Conservation (phyloP, 2,113 vertebrate species). For the Lucifuga dentata region DNA sequence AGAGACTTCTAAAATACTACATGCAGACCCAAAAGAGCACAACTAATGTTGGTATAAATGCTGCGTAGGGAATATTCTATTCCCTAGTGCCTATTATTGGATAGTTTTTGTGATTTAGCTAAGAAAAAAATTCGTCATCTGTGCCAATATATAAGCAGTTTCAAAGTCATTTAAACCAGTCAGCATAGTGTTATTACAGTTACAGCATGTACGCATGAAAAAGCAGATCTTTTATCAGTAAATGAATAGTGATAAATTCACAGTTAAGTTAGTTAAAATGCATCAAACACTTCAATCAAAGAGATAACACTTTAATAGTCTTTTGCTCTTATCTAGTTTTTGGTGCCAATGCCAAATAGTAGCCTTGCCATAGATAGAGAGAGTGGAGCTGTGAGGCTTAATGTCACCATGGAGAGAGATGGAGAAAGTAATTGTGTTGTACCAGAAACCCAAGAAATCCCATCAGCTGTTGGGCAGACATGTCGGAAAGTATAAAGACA, state of each 20-base stretch:
- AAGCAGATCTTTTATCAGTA: slow-evolving; percentile 7
- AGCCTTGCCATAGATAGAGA: slow-evolving; percentile 15
- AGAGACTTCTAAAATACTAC: slow-evolving; percentile 41
- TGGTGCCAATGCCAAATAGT: slow-evolving; percentile 5
- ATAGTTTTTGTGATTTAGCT: slow-evolving; percentile 24
- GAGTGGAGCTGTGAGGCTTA: slow-evolving; percentile 34
- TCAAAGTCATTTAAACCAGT: slow-evolving; percentile 29
- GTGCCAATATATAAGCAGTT: slow-evolving; percentile 39
- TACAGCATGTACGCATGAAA: slow-evolving; percentile 15
- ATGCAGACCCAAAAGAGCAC: slow-evolving; percentile 41
- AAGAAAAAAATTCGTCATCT: slow-evolving; percentile 33
- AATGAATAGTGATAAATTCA: neutral
- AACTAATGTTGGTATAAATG: slow-evolving; percentile 58
- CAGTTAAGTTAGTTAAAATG: slow-evolving; percentile 10
- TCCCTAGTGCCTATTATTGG: slow-evolving; percentile 12
- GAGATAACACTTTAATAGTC: neutral
- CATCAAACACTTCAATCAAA: slow-evolving; percentile 6
- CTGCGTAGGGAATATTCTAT: slow-evolving; percentile 12
- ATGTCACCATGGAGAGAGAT: slow-evolving; percentile 63
- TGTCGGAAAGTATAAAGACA: slow-evolving; percentile 74
- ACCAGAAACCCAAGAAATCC: slow-evolving; percentile 68
- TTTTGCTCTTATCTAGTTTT: slow-evolving; percentile 1
- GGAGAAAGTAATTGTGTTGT: slow-evolving; percentile 73
- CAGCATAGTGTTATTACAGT: slow-evolving; percentile 12
- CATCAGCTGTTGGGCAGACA: slow-evolving; percentile 70